A percentile compares a stretch with the other conserved stretches of the same genome.
Evolutionary conservation across 2,797 vertebrate species (phyloP).

Genomic region (Somateria mollissima): DNA sequence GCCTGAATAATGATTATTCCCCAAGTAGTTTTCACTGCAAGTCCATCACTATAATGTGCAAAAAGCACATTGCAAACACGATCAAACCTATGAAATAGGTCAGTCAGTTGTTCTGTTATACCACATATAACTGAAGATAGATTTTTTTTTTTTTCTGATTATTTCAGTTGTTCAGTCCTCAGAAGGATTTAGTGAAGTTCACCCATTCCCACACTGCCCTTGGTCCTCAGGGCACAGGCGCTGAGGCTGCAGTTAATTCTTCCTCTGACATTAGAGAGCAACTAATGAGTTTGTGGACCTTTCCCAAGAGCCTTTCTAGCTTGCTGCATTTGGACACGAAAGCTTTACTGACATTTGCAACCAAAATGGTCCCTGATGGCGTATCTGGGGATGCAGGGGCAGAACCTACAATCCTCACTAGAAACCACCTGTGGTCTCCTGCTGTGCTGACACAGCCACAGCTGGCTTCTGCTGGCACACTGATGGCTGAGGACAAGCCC

Average conservation of each 20-base stretch:
- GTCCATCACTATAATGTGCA: background rate
- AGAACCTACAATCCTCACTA: background rate
- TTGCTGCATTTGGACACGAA: background rate
- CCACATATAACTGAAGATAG: background rate
- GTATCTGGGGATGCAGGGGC: background rate
- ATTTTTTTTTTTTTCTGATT: background rate
- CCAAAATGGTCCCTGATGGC: background rate
- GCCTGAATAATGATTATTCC: conserved; percentile 21
- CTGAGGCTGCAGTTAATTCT: background rate
- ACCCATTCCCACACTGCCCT: background rate
- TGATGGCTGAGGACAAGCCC: background rate
- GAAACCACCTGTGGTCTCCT: background rate
- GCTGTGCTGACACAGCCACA: rapidly evolving
- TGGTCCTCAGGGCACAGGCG: background rate
- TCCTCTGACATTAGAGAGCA: background rate
- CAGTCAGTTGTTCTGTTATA: background rate
- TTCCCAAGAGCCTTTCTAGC: background rate
- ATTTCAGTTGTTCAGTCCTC: background rate
- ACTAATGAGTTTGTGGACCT: background rate
- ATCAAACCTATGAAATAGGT: background rate
- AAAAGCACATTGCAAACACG: background rate
- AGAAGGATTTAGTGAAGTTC: background rate
- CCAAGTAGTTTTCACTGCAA: background rate
- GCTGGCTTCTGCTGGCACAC: background rate
- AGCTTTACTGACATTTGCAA: background rate